Evolutionary conservation across 2,113 vertebrate genomes (phyloP), one percentile per base, ranked within the genome.

Genomic region (Rana temporaria): DNA sequence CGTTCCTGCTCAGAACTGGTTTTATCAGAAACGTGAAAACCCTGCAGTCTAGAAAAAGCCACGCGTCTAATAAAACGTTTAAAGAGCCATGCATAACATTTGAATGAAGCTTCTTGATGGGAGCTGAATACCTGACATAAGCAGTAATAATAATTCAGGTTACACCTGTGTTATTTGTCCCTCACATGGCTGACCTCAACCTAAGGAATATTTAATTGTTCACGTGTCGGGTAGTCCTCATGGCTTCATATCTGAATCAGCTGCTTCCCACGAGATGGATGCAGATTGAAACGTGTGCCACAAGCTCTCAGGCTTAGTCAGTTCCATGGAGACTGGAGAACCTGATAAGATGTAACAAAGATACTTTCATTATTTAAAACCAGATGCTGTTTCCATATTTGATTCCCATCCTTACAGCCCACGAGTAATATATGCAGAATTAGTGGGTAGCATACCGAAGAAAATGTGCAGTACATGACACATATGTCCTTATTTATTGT

Each of bases 231-330:
- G 20, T 63, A 34, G 12, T 20, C 30, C 9, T 63, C 16, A 76
- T 63, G 34, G 22, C 4, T n/a, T 60, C 0, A 17, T 11, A 1
- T 38, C 74, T 77, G 74, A 77, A 77, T 65, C 75, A 78, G 75
- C 34, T 3, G 1, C 57, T 76, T 63, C 71, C n/a, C 24, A 42
- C 5, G 15, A n/a, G 24, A 71, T 71, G 11, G 4, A 18, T 17
- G 4, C 15, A 17, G 9, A 55, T 12, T 48, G 14, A 8, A 12
- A 6, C 14, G 1, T 48, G 9, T 48, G 42, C 9, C 42, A 12
- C 42, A 12, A 24, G 22, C 6, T 26, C 22, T 16, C 42, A 71
- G 48, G 17, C 20, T 18, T 26, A 55, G 68, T 55, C 48, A 71
- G 9, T 22, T 55, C 6, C 17, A 53, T 16, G 18, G 48, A 53